phyloP scores from a whole-genome alignment of 2,888 invertebrate genomes.

The Perizoma flavofasciatum region DNA sequence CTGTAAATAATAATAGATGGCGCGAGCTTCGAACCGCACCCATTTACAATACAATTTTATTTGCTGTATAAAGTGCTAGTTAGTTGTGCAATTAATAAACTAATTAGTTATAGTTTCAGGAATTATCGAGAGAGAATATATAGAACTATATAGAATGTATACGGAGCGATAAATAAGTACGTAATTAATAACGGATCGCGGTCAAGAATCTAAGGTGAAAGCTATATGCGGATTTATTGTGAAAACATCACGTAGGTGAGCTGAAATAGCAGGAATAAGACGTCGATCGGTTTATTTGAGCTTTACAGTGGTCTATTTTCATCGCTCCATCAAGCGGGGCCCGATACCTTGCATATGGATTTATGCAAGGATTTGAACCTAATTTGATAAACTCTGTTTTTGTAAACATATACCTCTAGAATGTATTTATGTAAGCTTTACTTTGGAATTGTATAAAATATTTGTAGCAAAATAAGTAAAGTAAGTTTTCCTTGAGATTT shows the following conservation, averaged over 20 bases:
- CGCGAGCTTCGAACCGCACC: constrained; percentile 60
- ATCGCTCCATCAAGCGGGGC: constrained; percentile 64
- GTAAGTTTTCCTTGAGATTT: constrained; percentile 5
- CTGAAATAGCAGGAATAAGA: constrained; percentile 68
- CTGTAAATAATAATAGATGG: constrained; percentile 75
- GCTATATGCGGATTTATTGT: constrained; percentile 63
- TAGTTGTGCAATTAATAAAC: constrained; percentile 51
- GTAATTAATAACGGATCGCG: constrained; percentile 49
- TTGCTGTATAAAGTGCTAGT: constrained; percentile 50
- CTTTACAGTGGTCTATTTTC: constrained; percentile 71
- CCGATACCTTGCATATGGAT: constrained; percentile 64
- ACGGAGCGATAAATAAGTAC: constrained; percentile 16
- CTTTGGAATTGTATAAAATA: no score
- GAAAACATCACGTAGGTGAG: constrained; percentile 56
- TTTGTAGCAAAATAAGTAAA: background rate
- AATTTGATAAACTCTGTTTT: constrained; percentile 43
- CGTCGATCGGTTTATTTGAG: constrained; percentile 65
- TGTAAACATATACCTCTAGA: no score
- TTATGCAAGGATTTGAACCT: constrained; percentile 62
- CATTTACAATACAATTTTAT: constrained; percentile 64
- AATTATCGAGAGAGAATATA: constrained; percentile 34
- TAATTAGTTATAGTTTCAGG: constrained; percentile 49
- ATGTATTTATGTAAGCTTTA: no score
- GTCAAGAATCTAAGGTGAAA: constrained; percentile 61
- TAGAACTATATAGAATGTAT: constrained; percentile 29